Evolutionary conservation across 2,113 vertebrate genomes (phyloP).

Genomic region (Cairina moschata): DNA sequence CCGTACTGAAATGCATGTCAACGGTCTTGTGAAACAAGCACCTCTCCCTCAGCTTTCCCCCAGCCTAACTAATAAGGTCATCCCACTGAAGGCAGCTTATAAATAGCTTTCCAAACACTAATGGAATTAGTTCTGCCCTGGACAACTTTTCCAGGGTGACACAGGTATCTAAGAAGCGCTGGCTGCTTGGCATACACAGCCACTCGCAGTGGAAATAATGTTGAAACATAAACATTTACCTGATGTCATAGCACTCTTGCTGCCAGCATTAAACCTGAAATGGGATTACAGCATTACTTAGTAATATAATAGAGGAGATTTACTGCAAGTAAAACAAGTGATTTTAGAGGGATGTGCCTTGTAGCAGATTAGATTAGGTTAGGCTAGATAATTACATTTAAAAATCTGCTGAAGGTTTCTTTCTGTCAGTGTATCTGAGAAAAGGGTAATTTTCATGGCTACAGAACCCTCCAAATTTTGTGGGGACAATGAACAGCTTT

Average conservation of each 20-base stretch:
- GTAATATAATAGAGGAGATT: not conserved
- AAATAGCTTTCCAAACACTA: constrained; percentile 68
- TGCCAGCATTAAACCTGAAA: constrained; percentile 26
- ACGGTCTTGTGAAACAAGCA: not conserved
- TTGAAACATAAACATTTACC: constrained; percentile 28
- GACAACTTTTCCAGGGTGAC: constrained; percentile 55
- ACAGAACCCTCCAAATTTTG: not conserved
- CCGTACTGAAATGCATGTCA: constrained; percentile 2
- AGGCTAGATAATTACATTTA: not conserved
- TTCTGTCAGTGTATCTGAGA: not conserved
- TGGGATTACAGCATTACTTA: constrained; percentile 45
- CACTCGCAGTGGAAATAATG: constrained; percentile 8
- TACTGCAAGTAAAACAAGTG: constrained; percentile 61
- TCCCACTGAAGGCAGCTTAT: constrained; percentile 51
- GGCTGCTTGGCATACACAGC: constrained; percentile 3
- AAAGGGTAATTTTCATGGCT: not conserved
- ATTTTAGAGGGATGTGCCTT: not conserved
- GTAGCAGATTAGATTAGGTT: not conserved
- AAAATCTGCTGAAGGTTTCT: not conserved
- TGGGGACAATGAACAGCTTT: not conserved
- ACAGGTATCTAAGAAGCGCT: constrained; percentile 14
- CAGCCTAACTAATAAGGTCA: constrained; percentile 26
- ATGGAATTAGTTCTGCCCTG: constrained; percentile 65
- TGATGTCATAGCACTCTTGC: not conserved
- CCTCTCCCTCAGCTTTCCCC: not conserved